Base-by-base conservation (phyloP, 2,888 invertebrate species). In the Cacoxenus indagator region DNA sequence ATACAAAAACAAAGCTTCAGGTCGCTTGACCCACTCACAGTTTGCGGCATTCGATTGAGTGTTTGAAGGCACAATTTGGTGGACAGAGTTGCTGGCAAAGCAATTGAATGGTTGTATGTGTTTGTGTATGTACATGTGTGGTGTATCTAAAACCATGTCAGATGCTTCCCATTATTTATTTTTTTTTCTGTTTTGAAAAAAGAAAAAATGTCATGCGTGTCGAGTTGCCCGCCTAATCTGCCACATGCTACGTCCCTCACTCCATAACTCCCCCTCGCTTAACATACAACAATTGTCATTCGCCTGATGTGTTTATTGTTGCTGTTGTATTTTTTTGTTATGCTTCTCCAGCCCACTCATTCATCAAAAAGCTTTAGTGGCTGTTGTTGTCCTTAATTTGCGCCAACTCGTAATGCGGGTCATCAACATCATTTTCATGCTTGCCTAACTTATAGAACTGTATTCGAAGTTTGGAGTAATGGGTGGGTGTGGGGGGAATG, bases 331-430 rank as follows among this genome's bases (percentile, higher is more conserved):
- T 55, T n/a, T 3, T n/a, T 14, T 48, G 46, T 19, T 19, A 5
- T 37, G 37, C 37, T 37, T 37, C 37, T 37, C 2, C 19, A 48
- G 3, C 46, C 46, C n/a, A 17, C 22, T 48, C 3, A 17, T 48
- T 48, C 17, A 19, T 48, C 48, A 45, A 9, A 22, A 45, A 62
- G 61, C 61, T 62, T 62, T 62, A 43, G 57, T 17, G 11, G 78
- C 82, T 79, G 78, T 51, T 19, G 61, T 62, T 62, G 80, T 80
- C 80, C 80, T 80, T 80, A 80, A 80, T 80, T 82, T 78, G 74
- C 78, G 37, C 37, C 2, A 14, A 73, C 73, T 78, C 71, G 65
- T 77, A 82, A 80, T 80, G 80, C 82, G 80, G 82, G 80, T 80
- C 78, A 80, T 22, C 19, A 48, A 29, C 62, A 55, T 55, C 37